These are phyloP conservation scores for Chlamydotis undulata DNA, from an alignment of 2,113 vertebrate species.

Conservation along the genomic window DNA sequence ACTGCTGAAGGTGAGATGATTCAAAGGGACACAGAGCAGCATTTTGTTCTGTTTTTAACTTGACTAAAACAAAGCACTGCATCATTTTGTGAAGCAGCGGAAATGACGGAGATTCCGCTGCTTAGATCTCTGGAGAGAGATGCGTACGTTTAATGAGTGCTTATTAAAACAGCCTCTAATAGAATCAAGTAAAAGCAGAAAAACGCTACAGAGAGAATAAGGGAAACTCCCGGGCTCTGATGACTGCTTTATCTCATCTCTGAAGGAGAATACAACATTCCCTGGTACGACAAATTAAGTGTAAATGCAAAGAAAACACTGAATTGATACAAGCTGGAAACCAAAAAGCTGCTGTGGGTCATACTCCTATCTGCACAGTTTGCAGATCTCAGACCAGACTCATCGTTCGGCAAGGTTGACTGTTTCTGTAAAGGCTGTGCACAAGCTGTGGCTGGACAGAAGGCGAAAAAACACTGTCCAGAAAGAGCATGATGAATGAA, in stretches of 20 bases:
- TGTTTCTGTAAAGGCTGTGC: not conserved
- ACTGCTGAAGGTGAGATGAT: not conserved
- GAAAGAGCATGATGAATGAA: not conserved
- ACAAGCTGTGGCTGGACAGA: not conserved
- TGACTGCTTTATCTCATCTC: not conserved
- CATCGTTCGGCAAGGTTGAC: not conserved
- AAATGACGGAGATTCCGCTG: not conserved
- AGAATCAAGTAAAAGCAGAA: constrained; percentile 2
- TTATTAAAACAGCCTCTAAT: constrained; percentile 22
- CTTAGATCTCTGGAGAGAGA: constrained; percentile 22
- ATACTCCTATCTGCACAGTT: not conserved
- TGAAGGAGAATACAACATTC: not conserved
- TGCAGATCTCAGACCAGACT: not conserved
- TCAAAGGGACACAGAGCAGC: constrained; percentile 1
- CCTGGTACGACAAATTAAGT: not conserved
- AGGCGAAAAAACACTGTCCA: not conserved
- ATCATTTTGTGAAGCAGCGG: not conserved
- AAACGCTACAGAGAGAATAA: not conserved
- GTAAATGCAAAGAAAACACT: not conserved
- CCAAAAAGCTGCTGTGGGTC: not conserved
- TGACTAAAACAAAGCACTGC: not conserved
- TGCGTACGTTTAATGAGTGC: not conserved
- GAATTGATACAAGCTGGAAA: not conserved
- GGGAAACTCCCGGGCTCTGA: not conserved
- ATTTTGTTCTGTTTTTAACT: constrained; percentile 33